A percentile compares a stretch with the other conserved stretches of the same genome.
Evolutionary conservation across 2,888 invertebrate genomes (phyloP).

Genomic region (Tinea semifulvella): DNA sequence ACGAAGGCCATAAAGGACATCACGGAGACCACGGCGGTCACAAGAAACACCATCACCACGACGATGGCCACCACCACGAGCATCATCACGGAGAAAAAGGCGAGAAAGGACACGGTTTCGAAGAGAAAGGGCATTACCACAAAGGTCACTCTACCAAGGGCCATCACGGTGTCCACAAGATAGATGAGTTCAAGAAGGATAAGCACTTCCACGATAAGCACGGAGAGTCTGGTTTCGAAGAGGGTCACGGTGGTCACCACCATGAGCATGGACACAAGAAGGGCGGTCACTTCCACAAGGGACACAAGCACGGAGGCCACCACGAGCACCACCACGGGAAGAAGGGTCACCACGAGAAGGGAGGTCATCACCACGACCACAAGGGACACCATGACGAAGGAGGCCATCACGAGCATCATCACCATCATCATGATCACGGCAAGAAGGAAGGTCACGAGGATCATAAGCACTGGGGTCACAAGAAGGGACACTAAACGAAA

Average conservation of each 20-base stretch:
- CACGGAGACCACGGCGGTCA: conserved; percentile 69
- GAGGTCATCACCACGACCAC: conserved; percentile 80
- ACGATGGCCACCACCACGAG: conserved; percentile 70
- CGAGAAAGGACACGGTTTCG: conserved; percentile 65
- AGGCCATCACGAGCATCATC: conserved; percentile 80
- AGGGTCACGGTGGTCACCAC: conserved; percentile 80
- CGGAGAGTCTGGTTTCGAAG: conserved; percentile 79
- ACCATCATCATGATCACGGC: conserved; percentile 75
- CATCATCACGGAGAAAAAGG: conserved; percentile 73
- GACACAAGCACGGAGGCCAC: conserved; percentile 78
- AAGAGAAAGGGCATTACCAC: conserved; percentile 73
- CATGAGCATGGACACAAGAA: conserved; percentile 82
- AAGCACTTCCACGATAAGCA: conserved; percentile 87
- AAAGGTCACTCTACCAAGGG: conserved; percentile 88
- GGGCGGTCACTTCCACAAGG: conserved; percentile 81
- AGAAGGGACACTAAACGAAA: conserved; percentile 54
- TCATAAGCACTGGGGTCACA: conserved; percentile 80
- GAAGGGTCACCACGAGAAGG: conserved; percentile 82
- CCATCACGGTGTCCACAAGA: conserved; percentile 83
- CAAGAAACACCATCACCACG: conserved; percentile 71
- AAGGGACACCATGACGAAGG: conserved; percentile 82
- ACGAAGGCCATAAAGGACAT: conserved; percentile 69
- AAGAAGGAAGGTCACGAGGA: conserved; percentile 83
- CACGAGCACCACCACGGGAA: conserved; percentile 83
- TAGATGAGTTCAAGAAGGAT: conserved; percentile 85